phyloP scores from a whole-genome alignment of 2,113 vertebrate species.

The Calidris pugnax region DNA sequence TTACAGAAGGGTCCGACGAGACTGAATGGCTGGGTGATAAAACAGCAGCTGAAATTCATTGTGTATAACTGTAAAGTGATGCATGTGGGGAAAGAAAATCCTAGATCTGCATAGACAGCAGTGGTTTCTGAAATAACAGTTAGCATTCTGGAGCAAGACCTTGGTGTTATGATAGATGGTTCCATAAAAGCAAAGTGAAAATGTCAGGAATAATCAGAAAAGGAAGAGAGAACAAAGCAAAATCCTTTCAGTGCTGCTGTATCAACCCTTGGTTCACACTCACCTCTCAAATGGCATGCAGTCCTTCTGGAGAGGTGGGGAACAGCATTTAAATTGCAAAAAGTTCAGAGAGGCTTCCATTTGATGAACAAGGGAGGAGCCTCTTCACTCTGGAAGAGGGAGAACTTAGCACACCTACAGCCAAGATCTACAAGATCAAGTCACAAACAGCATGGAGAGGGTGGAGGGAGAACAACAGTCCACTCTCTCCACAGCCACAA shows the following conservation, averaged over 20 bases:
- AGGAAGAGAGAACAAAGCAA: not conserved
- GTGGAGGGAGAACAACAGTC: not conserved
- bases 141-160: not conserved
- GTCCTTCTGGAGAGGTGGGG: not conserved
- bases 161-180: not conserved
- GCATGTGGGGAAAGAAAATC: not conserved
- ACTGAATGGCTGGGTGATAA: not conserved
- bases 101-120: rapidly evolving
- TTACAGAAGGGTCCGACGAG: rapidly evolving
- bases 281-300: not conserved
- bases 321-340: not conserved
- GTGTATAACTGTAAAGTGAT: not conserved
- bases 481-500: not conserved
- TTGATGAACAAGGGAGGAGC: rapidly evolving
- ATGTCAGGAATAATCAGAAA: not conserved
- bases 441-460: not conserved
- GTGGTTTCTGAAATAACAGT: not conserved
- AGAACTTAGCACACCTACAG: not conserved
- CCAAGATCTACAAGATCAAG: not conserved
- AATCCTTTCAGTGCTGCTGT: not conserved
- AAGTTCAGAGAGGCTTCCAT: not conserved
- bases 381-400: not conserved
- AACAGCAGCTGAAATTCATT: not conserved
- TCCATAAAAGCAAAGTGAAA: not conserved
- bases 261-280: not conserved